phyloP scores from a whole-genome alignment of 2,797 vertebrate genomes.

The Helarctos malayanus region DNA sequence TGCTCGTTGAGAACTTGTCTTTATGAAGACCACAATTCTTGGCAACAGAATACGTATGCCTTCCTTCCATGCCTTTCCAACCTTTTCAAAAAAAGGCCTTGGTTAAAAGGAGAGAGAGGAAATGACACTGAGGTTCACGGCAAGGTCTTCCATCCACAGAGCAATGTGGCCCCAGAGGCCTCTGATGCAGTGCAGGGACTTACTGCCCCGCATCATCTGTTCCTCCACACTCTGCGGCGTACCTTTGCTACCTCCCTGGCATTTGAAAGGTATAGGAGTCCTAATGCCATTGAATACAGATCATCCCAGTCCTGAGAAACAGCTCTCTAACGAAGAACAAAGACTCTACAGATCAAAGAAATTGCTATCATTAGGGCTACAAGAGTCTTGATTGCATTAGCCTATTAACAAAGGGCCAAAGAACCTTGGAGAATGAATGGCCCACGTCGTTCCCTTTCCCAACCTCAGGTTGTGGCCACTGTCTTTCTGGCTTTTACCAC shows the following conservation, averaged over 20 bases:
- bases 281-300: not conserved
- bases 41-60: not conserved
- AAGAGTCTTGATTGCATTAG: not conserved
- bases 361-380: not conserved
- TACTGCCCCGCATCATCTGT: not conserved
- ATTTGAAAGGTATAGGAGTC: not conserved
- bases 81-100: not conserved
- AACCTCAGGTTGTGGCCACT: not conserved
- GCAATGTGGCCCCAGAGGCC: not conserved
- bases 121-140: not conserved
- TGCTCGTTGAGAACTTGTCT: not conserved
- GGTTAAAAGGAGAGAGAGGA: not conserved
- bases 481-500: not conserved
- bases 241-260: not conserved
- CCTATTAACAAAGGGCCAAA: not conserved
- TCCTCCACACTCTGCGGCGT: not conserved
- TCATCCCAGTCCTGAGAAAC: not conserved
- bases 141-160: not conserved
- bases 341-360: not conserved
- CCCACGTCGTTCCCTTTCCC: not conserved
- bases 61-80: not conserved
- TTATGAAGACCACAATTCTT: not conserved
- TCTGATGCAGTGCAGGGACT: not conserved
- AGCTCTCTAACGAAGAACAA: slow-evolving; percentile 42
- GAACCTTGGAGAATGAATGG: not conserved